phyloP scores from a whole-genome alignment of 2,797 vertebrate genomes.

The Pseudomugil gertrudae region DNA sequence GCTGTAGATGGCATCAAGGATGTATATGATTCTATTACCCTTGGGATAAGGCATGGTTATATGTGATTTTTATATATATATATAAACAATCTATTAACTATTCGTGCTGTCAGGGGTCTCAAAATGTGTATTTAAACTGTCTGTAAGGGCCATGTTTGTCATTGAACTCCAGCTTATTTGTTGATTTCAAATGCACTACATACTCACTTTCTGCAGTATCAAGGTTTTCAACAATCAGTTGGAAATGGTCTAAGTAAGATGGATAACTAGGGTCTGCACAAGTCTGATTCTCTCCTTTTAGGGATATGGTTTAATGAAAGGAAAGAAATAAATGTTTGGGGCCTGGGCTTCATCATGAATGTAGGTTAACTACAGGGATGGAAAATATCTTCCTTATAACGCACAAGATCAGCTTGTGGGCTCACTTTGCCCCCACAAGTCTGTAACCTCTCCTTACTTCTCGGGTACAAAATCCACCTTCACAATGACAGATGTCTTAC shows the following conservation, averaged over 20 bases:
- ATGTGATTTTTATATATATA: not conserved
- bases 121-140: conserved; percentile 1
- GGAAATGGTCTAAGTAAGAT: not conserved
- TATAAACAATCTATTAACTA: not conserved
- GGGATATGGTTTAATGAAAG: not conserved
- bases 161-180: conserved; percentile 17
- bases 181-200: not conserved
- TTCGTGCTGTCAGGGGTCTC: not conserved
- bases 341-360: conserved; percentile 30
- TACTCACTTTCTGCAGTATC: conserved; percentile 1
- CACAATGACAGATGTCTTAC: conserved; percentile 42
- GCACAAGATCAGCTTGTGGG: conserved; percentile 36
- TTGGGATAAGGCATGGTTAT: not conserved
- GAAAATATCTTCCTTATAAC: conserved; percentile 24
- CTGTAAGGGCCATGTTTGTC: not conserved
- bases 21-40: conserved; percentile 3
- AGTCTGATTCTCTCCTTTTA: not conserved
- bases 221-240: conserved; percentile 8
- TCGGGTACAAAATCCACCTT: conserved; percentile 24
- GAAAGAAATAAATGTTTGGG: not conserved
- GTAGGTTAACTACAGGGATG: conserved; percentile 17
- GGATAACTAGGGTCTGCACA: too few relatives aligned
- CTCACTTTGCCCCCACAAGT: conserved; percentile 21
- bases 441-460: conserved; percentile 12
- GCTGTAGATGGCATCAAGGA: conserved; percentile 9